These are phyloP conservation scores for Macaria notata DNA, from an alignment of 2,888 invertebrate species.

Conservation along the genomic window DNA sequence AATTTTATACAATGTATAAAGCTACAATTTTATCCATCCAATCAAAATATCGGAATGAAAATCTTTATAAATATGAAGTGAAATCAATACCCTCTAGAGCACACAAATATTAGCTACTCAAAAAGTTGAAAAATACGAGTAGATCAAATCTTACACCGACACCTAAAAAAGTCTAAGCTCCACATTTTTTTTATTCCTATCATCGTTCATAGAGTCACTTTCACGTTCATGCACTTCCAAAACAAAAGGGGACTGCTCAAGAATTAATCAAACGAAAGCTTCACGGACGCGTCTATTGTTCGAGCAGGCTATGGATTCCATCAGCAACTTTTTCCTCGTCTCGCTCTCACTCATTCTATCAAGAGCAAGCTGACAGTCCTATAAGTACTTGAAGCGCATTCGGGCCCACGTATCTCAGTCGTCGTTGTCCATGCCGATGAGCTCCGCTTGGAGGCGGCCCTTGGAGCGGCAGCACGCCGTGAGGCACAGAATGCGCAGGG, in stretches of 20 bases:
- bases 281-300: constrained; percentile 27
- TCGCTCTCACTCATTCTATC: constrained; percentile 26
- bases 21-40: too few relatives aligned
- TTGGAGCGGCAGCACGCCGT: constrained; percentile 94
- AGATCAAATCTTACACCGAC: not conserved
- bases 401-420: constrained; percentile 79
- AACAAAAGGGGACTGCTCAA: constrained; percentile 5
- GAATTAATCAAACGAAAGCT: constrained; percentile 26
- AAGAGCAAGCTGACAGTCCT: constrained; percentile 29
- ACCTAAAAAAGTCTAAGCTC: not conserved
- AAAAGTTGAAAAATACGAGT: too few relatives aligned
- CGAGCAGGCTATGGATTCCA: constrained; percentile 10
- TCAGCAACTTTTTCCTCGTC: constrained; percentile 21
- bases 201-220: constrained; percentile 10
- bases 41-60: too few relatives aligned
- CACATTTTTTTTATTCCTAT: not conserved
- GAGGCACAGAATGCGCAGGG: constrained; percentile 92
- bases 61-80: too few relatives aligned
- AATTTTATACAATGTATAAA: too few relatives aligned
- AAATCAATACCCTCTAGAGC: too few relatives aligned
- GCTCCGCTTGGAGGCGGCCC: constrained; percentile 91
- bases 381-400: constrained; percentile 33
- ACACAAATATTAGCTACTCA: too few relatives aligned
- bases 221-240: constrained; percentile 23
- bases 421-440: constrained; percentile 93